These are phyloP conservation scores for Liparis tanakae DNA, from an alignment of 2,797 vertebrate species.

Conservation along the genomic window DNA sequence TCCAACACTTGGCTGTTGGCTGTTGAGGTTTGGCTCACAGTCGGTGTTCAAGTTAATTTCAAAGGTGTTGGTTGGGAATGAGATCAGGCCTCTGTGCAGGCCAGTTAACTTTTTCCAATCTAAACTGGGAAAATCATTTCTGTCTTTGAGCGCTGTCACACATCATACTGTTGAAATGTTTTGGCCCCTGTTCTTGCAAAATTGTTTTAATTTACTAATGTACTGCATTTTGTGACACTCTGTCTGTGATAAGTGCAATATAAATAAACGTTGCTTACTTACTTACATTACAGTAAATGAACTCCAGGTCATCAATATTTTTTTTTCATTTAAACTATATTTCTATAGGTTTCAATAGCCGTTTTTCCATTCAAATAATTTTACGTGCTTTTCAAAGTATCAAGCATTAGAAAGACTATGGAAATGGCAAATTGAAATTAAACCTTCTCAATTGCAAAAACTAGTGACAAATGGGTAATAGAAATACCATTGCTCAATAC, in stretches of 20 bases:
- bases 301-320: too few species aligned
- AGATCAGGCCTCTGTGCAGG: too few species aligned
- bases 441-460: not conserved
- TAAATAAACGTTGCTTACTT: too few species aligned
- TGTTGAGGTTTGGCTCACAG: not conserved
- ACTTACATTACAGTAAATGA: too few species aligned
- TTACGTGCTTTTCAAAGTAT: not conserved
- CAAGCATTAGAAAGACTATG: not conserved
- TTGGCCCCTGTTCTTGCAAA: too few species aligned
- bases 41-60: not conserved
- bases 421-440: not conserved
- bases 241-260: too few species aligned
- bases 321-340: too few species aligned
- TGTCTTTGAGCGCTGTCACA: not conserved
- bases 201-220: too few species aligned
- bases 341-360: too few species aligned
- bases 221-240: too few species aligned
- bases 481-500: not conserved
- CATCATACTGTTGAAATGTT: too few species aligned
- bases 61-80: not conserved
- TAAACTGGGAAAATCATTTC: not conserved
- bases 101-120: not conserved
- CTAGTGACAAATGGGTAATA: too few species aligned
- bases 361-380: not conserved
- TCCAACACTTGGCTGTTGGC: conserved; percentile 15